These are phyloP conservation scores for Onychomys torridus DNA, from an alignment of 2,797 vertebrate species.

Conservation along the genomic window DNA sequence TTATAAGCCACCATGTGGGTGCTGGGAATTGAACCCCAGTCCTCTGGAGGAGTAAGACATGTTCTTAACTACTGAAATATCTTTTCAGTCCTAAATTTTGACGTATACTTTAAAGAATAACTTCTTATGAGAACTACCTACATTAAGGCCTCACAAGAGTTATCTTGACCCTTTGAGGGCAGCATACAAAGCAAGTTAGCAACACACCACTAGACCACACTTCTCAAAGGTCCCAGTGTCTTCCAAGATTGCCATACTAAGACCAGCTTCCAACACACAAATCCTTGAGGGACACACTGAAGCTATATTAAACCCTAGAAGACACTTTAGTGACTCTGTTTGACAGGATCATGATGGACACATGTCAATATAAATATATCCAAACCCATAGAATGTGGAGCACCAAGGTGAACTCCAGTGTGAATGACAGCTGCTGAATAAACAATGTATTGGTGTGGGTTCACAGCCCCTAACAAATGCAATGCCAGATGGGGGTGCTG, in stretches of 20 bases:
- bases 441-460: accelerated
- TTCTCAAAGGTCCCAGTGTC: neutral
- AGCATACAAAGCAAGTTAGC: neutral
- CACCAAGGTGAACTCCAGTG: accelerated
- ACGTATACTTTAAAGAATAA: too few species aligned
- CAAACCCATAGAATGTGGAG: neutral
- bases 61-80: neutral
- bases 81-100: neutral
- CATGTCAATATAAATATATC: neutral
- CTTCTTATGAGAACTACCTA: neutral
- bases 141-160: neutral
- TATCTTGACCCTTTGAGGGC: neutral
- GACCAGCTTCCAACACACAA: neutral
- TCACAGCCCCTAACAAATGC: neutral
- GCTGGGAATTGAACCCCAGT: neutral
- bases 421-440: too few species aligned
- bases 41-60: neutral
- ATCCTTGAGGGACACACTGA: neutral
- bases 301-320: too few species aligned
- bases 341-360: too few species aligned
- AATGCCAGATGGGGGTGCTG: accelerated
- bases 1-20: neutral
- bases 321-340: neutral
- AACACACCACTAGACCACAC: neutral
- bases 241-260: neutral